Evolutionary conservation across 2,113 vertebrate species (phyloP).

Genomic region (Peromyscus maniculatus): DNA sequence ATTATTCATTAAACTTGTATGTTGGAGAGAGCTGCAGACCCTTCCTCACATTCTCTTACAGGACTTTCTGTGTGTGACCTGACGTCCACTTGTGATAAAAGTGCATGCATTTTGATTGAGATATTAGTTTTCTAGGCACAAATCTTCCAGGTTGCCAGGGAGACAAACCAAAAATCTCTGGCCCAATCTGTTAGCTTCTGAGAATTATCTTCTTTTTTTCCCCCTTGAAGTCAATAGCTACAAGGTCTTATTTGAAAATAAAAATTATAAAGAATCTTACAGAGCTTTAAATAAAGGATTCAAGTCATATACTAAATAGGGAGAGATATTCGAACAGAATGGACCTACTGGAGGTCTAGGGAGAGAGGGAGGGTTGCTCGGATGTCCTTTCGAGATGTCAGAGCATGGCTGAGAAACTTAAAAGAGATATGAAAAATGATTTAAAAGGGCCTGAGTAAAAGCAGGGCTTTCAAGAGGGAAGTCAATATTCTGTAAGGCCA

Average conservation of each 20-base stretch:
- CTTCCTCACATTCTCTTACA: not conserved
- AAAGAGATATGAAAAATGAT: slow-evolving; percentile 12
- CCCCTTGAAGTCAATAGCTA: not conserved
- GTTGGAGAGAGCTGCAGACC: no score
- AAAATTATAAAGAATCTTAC: not conserved
- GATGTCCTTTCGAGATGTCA: slow-evolving; percentile 15
- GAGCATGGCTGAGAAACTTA: slow-evolving; percentile 24
- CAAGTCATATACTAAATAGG: not conserved
- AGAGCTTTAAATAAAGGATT: not conserved
- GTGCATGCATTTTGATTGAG: not conserved
- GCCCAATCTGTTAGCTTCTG: not conserved
- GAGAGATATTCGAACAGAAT: not conserved
- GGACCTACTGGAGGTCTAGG: not conserved
- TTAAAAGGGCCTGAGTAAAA: slow-evolving; percentile 22
- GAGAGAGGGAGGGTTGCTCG: not conserved
- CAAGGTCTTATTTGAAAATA: slow-evolving; percentile 6
- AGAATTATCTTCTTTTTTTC: not conserved
- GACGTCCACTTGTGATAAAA: not conserved
- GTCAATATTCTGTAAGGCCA: slow-evolving; percentile 19
- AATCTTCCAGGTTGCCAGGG: not conserved
- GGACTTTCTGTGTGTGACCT: not conserved
- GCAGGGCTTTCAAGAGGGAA: slow-evolving; percentile 58
- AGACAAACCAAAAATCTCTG: not conserved
- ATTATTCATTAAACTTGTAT: not conserved
- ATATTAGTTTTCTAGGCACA: not conserved